These are phyloP conservation scores for Ophioninae sp. DNA, from an alignment of 2,888 invertebrate species.

Conservation along the genomic window DNA sequence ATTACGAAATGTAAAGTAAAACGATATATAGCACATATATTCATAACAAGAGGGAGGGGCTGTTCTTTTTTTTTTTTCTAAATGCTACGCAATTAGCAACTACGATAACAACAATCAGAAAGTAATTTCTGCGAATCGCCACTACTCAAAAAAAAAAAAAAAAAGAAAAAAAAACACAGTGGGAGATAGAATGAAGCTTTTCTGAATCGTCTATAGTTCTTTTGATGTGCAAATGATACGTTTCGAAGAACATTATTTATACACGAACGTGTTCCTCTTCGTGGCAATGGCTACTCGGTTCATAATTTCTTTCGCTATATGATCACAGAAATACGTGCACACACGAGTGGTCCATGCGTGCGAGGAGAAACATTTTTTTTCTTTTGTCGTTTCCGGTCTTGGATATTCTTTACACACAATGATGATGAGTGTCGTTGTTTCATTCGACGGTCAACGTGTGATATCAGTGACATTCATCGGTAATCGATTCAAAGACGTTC, in stretches of 20 bases:
- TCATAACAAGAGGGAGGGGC: slow-evolving; percentile 10
- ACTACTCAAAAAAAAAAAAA: neutral
- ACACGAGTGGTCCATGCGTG: slow-evolving; percentile 68
- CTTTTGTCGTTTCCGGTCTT: slow-evolving; percentile 3
- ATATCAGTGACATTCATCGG: slow-evolving; percentile 27
- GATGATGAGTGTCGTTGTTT: slow-evolving; percentile 47
- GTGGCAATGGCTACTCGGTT: slow-evolving; percentile 60
- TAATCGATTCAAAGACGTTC: slow-evolving; percentile 27
- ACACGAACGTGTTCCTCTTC: slow-evolving; percentile 68
- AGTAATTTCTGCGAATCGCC: neutral
- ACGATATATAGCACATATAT: neutral
- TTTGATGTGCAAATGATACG: slow-evolving; percentile 1
- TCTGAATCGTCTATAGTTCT: slow-evolving; percentile 23
- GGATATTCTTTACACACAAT: slow-evolving; percentile 30
- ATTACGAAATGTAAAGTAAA: slow-evolving; percentile 3
- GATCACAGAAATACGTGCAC: slow-evolving; percentile 71
- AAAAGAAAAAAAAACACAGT: neutral
- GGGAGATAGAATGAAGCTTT: slow-evolving; percentile 26
- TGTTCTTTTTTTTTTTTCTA: slow-evolving; percentile 1
- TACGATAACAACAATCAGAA: slow-evolving; percentile 23
- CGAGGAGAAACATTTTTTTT: slow-evolving; percentile 45
- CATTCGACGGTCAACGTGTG: slow-evolving; percentile 31
- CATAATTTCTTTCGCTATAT: slow-evolving; percentile 52
- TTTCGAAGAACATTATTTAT: slow-evolving; percentile 48
- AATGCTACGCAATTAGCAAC: slow-evolving; percentile 17